Conservation (phyloP, 2,113 vertebrate species). For the Phalacrocorax carbo region DNA sequence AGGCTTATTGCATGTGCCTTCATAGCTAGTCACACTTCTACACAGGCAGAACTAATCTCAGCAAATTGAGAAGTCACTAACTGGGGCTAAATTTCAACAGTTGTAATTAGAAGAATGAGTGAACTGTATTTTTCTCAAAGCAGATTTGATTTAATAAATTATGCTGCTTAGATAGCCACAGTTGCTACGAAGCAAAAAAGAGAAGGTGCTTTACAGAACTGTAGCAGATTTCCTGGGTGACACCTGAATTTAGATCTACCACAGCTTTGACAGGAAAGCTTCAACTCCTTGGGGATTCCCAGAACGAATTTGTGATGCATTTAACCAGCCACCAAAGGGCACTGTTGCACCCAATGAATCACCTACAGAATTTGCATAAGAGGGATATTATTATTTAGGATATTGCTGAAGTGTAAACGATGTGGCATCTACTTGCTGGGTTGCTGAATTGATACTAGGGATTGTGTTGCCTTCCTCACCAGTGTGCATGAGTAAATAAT, state of each 20-base stretch:
- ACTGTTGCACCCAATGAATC: background rate
- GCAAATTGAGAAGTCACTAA: constrained; percentile 14
- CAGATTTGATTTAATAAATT: constrained; percentile 34
- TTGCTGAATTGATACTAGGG: background rate
- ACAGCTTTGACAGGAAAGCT: constrained; percentile 15
- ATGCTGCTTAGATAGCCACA: background rate
- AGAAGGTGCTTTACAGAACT: constrained; percentile 7
- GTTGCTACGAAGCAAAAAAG: background rate
- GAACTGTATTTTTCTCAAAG: constrained; percentile 13
- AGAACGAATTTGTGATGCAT: background rate
- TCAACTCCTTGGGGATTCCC: background rate
- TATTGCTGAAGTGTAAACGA: background rate
- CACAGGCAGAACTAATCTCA: constrained; percentile 16
- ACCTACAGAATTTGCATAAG: background rate
- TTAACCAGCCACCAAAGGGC: background rate
- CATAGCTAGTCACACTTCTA: background rate
- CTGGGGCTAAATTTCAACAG: constrained; percentile 4
- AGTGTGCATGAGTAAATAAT: background rate
- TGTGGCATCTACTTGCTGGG: background rate
- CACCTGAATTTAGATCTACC: background rate
- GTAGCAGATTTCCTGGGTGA: background rate
- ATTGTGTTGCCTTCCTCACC: background rate
- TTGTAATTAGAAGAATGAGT: constrained; percentile 16
- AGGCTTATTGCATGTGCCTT: background rate
- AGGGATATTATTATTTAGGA: background rate